Evolutionary conservation across 1,140 invertebrate species (phyloP), one percentile per base, ranked within the genome.

Genomic region (Ceratosolen solmsi): DNA sequence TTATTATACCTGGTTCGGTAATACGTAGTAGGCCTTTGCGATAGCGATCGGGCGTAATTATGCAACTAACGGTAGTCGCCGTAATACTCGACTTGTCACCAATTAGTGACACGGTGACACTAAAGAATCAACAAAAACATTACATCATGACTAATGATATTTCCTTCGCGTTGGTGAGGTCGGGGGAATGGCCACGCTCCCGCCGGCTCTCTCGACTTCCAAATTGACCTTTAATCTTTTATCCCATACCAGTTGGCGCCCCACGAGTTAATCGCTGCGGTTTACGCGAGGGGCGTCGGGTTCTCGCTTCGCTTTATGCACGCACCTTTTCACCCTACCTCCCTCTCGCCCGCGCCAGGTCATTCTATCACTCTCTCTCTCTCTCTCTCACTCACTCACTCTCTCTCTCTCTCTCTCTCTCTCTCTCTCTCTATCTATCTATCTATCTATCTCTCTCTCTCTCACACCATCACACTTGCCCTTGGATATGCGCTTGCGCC

Each of bases 161-260:
- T 54, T 70, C n/a, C 70, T 65, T 49, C 20, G 33, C 63, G 65
- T 22, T n/a, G n/a, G n/a, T n/a, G n/a, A n/a, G n/a, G n/a, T n/a
- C n/a, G n/a, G n/a, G n/a, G n/a, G n/a, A n/a, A n/a, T n/a, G n/a
- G n/a, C n/a, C n/a, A n/a, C n/a, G n/a, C n/a, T n/a, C n/a, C n/a
- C n/a, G n/a, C n/a, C n/a, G n/a, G n/a, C n/a, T n/a, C 49, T 73
- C 71, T 70, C 72, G 46, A 75, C 79, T 65, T 68, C 30, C 17
- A 81, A 76, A 81, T 75, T 70, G 72, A 81, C n/a, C 72, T 81
- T 81, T 75, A 81, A 81, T 81, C 72, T 38, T 65, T 71, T 56
- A 11, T 78, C 9, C 73, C 56, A 56, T 33, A 70, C 46, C 49
- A 22, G 73, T 33, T 72, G 22, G 63, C 4, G 20, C 33, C 73